Evolutionary conservation across 2,797 vertebrate genomes (phyloP).

Genomic region (Galagoides demidoff): DNA sequence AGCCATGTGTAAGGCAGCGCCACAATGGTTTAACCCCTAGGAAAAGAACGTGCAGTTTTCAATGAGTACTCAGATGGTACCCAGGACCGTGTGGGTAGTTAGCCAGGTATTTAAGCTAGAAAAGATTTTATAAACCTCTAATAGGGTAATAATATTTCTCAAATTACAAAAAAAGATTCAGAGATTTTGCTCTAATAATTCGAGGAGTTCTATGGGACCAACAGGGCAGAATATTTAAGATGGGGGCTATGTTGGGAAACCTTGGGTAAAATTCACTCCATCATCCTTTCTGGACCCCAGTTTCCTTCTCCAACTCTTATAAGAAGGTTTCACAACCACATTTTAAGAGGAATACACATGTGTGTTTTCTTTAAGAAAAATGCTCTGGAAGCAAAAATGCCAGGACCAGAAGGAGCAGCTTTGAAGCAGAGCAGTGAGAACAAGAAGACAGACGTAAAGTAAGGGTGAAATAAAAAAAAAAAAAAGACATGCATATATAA

Average conservation of each 20-base stretch:
- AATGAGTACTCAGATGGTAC: neutral
- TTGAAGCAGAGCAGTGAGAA: slow-evolving; percentile 10
- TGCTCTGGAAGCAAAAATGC: slow-evolving; percentile 12
- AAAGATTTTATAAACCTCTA: neutral
- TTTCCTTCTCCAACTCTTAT: neutral
- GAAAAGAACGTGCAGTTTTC: neutral
- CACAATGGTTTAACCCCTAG: neutral
- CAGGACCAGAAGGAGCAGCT: neutral
- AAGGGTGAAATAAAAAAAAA: neutral
- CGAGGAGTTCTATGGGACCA: neutral
- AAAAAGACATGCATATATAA: slow-evolving; percentile 2
- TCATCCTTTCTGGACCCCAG: neutral
- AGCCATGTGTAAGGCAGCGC: neutral
- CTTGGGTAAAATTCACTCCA: neutral
- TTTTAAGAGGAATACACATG: slow-evolving; percentile 32
- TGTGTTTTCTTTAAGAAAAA: slow-evolving; percentile 54
- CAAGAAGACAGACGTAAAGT: neutral
- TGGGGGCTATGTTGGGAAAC: neutral
- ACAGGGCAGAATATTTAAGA: slow-evolving; percentile 34
- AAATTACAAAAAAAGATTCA: neutral
- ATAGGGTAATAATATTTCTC: neutral
- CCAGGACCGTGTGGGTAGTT: neutral
- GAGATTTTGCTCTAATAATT: slow-evolving; percentile 2
- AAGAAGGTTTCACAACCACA: neutral
- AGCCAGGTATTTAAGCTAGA: neutral